Base-by-base conservation (phyloP, 1,140 invertebrate species). In the Drosophila tropicalis region DNA sequence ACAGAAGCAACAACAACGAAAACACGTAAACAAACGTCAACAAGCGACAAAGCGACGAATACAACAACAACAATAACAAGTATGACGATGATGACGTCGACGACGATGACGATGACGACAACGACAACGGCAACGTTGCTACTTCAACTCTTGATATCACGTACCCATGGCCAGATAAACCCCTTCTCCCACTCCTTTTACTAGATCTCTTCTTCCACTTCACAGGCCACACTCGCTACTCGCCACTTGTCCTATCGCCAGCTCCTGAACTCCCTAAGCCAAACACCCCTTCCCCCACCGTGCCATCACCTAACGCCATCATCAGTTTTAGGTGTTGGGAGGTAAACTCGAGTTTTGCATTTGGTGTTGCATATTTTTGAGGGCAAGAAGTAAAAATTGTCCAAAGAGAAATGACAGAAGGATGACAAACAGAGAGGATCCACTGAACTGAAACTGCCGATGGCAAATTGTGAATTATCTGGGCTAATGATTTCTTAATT, bases 11-110 rank as follows among this genome's bases (percentile, higher is more conserved):
- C 47, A 51, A n/a, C 40, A 40, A 54, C 34, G 62, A 56, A 55
- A 75, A 72, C 70, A 77, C 60, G 76, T 67, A 80, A 77, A 67
- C 74, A 75, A 74, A 80, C 70, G 67, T 80, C 70, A 77, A 73
- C 75, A 65, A 76, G 73, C 73, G 70, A 51, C 44, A 67, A 54
- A 17, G 67, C 40, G 9, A 36, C 66, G 57, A 47, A 40, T 15
- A 41, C 40, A 22, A 56, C 25, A n/a, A 29, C 32, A 17, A 61
- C 58, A 62, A 70, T 22, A 63, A 51, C 61, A 60, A 51, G 34
- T 62, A 44, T 51, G 44, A 51, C 44, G 17, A 51, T 51, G 44
- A 51, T 51, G 44, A 51, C 44, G 44, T 22, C 44, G 44, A 22
- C 44, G 10, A 22, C 44, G 44, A 41, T 3, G 13, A 12, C 5